Evolutionary conservation across 2,888 invertebrate species (phyloP), one percentile per base, ranked within the genome.

Genomic region (Himalopsyche japonica): DNA sequence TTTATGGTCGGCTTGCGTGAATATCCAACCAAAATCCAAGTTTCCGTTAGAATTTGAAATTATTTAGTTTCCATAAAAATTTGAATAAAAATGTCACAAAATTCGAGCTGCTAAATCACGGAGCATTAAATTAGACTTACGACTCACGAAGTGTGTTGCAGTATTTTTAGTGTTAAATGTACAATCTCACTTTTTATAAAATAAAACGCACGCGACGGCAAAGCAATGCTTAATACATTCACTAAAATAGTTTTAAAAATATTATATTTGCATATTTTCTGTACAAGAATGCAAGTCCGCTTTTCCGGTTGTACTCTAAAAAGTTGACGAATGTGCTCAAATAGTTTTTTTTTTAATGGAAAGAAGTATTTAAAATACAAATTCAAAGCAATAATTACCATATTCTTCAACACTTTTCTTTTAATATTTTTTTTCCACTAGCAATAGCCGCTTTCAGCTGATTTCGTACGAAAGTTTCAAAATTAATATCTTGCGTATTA

Each of bases 71-170:
- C 70, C 27, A 30, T 70, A 27, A 70, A 57, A 70, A 70, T 70
- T 70, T 70, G 70, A 70, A 70, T 70, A 70, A 70, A 70, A 70
- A 70, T 70, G 70, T 70, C 70, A 70, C 70, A 70, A 70, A 70
- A 70, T 30, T 27, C 70, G 70, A 70, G 70, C 70, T 70, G 70
- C 27, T 70, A 70, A 24, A 27, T 70, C 70, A 27, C 15, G 30
- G 70, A 24, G 70, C 70, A 70, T 70, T 70, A 70, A 70, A 27
- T 70, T 30, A 70, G 70, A 70, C 70, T 70, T 70, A 70, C 15
- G 70, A 20, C 70, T 30, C 27, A 27, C 24, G 27, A 70, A 70
- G 30, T 70, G 24, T 27, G 27, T 12, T 70, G 27, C 27, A 70
- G 70, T 70, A 70, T 70, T 27, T 57, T 70, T 70, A 70, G 70